These are phyloP conservation scores for Calonectris borealis DNA, from an alignment of 2,113 vertebrate species.

Conservation along the genomic window DNA sequence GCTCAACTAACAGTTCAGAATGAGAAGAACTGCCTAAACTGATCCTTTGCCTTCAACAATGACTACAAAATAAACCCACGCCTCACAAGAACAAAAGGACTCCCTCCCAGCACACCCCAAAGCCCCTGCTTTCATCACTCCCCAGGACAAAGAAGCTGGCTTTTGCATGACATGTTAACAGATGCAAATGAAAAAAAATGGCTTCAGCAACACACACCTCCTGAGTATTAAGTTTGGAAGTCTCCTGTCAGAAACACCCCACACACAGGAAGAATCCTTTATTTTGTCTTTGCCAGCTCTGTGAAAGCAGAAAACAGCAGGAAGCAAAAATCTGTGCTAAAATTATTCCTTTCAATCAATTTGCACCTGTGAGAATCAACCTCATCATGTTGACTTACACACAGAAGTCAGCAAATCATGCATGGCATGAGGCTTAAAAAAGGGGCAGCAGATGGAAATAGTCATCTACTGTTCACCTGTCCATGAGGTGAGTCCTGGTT, in stretches of 20 bases:
- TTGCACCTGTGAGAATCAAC: neutral
- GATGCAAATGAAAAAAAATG: neutral
- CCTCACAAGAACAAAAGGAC: neutral
- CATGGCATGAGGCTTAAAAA: neutral
- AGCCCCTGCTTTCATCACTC: neutral
- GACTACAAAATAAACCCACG: accelerated
- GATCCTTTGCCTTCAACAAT: neutral
- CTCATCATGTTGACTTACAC: neutral
- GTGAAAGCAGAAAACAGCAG: neutral
- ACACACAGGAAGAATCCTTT: neutral
- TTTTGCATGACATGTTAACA: neutral
- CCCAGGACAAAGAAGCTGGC: neutral
- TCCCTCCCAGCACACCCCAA: neutral
- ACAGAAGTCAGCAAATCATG: neutral
- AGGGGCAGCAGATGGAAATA: neutral
- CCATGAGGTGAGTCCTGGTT: neutral
- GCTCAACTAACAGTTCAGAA: neutral
- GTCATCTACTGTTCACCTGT: neutral
- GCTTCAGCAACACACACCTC: neutral
- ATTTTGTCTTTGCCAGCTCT: neutral
- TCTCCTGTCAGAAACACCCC: neutral
- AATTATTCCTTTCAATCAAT: neutral
- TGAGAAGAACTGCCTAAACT: neutral
- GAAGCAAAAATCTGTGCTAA: neutral
- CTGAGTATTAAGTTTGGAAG: neutral